These are phyloP conservation scores for Benitochromis conjunctus DNA, from an alignment of 2,113 vertebrate species.

Conservation along the genomic window DNA sequence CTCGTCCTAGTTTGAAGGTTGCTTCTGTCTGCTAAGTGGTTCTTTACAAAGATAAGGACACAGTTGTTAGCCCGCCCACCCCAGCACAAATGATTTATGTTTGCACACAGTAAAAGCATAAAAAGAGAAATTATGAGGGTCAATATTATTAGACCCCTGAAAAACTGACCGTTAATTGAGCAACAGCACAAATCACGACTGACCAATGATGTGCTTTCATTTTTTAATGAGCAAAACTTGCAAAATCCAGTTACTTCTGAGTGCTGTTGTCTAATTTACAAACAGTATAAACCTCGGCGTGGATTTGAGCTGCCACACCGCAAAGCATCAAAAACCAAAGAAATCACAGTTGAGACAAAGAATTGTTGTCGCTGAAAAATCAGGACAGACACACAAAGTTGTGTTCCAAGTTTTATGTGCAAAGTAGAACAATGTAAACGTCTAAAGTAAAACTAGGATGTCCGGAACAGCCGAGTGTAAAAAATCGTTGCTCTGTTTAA, in stretches of 20 bases:
- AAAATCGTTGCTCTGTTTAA: background rate
- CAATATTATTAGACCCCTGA: background rate
- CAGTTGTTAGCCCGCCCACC: background rate
- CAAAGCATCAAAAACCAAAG: too few relatives aligned
- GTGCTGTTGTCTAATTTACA: accelerated
- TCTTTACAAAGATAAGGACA: background rate
- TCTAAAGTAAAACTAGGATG: background rate
- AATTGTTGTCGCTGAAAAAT: background rate
- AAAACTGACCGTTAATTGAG: background rate
- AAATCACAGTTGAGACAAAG: background rate
- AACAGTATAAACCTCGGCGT: background rate
- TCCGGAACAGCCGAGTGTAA: background rate
- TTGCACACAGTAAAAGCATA: background rate
- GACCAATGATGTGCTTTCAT: background rate
- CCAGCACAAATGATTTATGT: background rate
- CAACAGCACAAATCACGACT: background rate
- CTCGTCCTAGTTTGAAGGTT: background rate
- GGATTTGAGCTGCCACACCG: background rate
- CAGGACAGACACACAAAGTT: background rate
- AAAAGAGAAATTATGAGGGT: background rate
- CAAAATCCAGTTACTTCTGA: too few relatives aligned
- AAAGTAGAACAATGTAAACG: background rate
- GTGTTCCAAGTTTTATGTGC: background rate
- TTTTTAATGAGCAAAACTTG: background rate
- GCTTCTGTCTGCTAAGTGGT: background rate